Percentiles rank a stretch among this genome's conserved stretches.
phyloP scores from a whole-genome alignment of 2,797 vertebrate genomes.

The Sebastes alutus region DNA sequence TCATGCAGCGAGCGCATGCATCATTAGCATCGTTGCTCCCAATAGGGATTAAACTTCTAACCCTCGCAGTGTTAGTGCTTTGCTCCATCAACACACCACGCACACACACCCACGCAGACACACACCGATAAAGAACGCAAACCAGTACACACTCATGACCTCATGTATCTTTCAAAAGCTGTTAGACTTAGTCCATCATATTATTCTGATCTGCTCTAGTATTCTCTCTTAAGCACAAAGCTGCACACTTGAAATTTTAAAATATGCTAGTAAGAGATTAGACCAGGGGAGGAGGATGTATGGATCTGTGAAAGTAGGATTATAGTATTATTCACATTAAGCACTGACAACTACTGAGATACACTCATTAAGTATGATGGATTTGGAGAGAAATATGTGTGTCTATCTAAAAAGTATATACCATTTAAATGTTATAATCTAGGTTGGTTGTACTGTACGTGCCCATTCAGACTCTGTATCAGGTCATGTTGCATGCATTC shows the following conservation, averaged over 20 bases:
- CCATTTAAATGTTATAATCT: not conserved
- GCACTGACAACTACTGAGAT: not conserved
- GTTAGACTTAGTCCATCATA: not conserved
- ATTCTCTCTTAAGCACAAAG: not conserved
- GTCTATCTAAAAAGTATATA: not conserved
- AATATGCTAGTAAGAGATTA: not conserved
- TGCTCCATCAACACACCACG: conserved; percentile 21
- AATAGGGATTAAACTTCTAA: conserved; percentile 54
- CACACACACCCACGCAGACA: not conserved
- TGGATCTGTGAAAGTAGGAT: conserved; percentile 24
- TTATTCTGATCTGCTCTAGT: conserved; percentile 18
- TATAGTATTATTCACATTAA: conserved; percentile 9
- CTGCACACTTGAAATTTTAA: conserved; percentile 14
- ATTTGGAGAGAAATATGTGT: not conserved
- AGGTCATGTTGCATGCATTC: conserved; percentile 1
- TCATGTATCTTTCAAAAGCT: conserved; percentile 15
- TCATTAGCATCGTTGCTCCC: conserved; percentile 47
- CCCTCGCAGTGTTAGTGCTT: conserved; percentile 35
- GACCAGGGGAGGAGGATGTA: not conserved
- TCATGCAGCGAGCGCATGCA: conserved; percentile 42
- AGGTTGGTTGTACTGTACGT: not conserved
- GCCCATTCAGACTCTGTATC: not conserved
- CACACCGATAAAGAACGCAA: not conserved
- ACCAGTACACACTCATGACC: not conserved
- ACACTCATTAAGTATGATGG: not conserved